Conservation (phyloP, 2,113 vertebrate genomes). For the Argyrosomus japonicus region DNA sequence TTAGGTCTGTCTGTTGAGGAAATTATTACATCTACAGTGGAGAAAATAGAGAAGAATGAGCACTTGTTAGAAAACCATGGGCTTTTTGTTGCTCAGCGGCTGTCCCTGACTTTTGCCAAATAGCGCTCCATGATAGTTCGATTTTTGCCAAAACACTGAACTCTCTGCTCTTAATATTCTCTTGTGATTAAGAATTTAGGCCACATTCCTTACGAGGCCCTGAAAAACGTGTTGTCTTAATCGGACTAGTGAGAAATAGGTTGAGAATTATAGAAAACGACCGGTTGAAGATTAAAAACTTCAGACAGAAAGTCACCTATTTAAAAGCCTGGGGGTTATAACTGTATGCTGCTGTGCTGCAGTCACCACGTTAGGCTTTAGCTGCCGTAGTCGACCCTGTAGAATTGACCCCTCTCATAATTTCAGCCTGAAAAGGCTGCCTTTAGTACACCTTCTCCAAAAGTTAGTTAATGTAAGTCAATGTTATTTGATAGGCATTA, state of each 20-base stretch:
- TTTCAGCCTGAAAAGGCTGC: background rate
- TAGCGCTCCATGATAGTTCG: background rate
- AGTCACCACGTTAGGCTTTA: constrained; percentile 1
- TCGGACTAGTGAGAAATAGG: background rate
- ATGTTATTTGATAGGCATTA: background rate
- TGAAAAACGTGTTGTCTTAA: constrained; percentile 29
- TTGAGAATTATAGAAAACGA: background rate
- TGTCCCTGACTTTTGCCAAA: constrained; percentile 25
- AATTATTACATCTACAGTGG: constrained; percentile 27
- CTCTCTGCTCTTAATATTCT: constrained; percentile 11
- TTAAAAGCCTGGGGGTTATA: background rate
- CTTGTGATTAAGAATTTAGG: constrained; percentile 28
- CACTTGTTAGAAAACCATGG: constrained; percentile 32
- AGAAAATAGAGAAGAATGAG: constrained; percentile 28
- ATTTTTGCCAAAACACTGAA: constrained; percentile 25
- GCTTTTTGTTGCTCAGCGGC: constrained; percentile 39
- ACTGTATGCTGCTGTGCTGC: constrained; percentile 1
- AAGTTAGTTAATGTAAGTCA: background rate
- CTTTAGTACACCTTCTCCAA: background rate
- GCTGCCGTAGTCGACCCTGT: background rate
- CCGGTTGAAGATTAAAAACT: background rate
- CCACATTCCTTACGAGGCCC: constrained; percentile 14
- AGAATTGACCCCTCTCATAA: constrained; percentile 19
- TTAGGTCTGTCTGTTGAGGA: constrained; percentile 28
- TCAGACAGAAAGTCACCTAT: background rate